These are phyloP conservation scores for Aporophyla nigra DNA, from an alignment of 2,888 invertebrate genomes.

Conservation along the genomic window DNA sequence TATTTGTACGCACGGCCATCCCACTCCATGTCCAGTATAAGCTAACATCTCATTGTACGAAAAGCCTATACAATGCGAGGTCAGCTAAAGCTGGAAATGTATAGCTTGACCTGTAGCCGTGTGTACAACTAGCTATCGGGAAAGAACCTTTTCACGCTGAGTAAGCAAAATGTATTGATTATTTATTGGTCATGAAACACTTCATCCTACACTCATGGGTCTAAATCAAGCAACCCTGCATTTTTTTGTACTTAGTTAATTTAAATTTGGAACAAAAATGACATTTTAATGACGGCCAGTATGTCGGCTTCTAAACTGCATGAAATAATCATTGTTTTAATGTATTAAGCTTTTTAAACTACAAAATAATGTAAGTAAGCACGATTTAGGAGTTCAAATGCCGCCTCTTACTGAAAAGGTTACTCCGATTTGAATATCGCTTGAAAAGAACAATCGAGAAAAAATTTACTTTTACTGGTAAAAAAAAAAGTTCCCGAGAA, in stretches of 20 bases:
- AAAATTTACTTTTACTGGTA: background rate
- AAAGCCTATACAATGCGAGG: too few species aligned
- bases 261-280: background rate
- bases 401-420: slow-evolving; percentile 19
- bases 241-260: background rate
- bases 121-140: background rate
- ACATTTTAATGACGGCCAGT: background rate
- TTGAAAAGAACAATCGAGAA: background rate
- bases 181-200: background rate
- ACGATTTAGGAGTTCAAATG: too few species aligned
- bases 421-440: background rate
- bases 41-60: too few species aligned
- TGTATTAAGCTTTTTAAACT: background rate
- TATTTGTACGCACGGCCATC: background rate
- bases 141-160: slow-evolving; percentile 2
- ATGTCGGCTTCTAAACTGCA: background rate
- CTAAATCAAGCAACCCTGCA: background rate
- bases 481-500: background rate
- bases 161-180: background rate
- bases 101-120: too few species aligned
- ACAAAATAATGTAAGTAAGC: background rate
- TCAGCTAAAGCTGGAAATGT: too few species aligned
- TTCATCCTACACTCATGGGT: background rate
- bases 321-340: background rate
- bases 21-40: too few species aligned